These are phyloP conservation scores for Bubo blakistoni DNA, from an alignment of 2,113 vertebrate species.

Conservation along the genomic window DNA sequence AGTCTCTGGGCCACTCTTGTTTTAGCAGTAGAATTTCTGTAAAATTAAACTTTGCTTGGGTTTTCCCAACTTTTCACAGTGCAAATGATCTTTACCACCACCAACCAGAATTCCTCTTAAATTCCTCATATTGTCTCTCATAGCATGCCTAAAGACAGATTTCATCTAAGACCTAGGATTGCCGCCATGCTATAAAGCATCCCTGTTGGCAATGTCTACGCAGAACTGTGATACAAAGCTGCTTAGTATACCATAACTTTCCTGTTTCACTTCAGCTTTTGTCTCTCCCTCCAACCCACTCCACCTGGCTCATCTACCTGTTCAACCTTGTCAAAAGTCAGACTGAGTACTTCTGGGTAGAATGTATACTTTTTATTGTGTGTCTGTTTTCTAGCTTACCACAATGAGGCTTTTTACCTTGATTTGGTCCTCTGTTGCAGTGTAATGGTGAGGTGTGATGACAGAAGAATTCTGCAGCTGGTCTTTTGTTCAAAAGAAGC, in stretches of 20 bases:
- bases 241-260: not conserved
- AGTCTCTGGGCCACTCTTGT: not conserved
- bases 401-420: not conserved
- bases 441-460: accelerated
- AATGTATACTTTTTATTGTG: not conserved
- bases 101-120: not conserved
- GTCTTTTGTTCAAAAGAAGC: not conserved
- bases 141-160: not conserved
- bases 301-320: not conserved
- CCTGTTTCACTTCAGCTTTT: not conserved
- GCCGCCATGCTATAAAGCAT: not conserved
- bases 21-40: not conserved
- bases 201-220: not conserved
- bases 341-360: not conserved
- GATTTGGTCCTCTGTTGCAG: not conserved
- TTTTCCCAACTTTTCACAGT: not conserved
- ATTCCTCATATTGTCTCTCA: not conserved
- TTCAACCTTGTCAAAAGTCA: not conserved
- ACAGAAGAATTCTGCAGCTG: not conserved
- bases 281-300: not conserved
- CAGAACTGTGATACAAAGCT: not conserved
- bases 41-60: not conserved
- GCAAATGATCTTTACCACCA: not conserved
- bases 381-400: not conserved
- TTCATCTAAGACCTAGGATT: not conserved